These are phyloP conservation scores for Eupristina koningsbergeri DNA, from an alignment of 1,140 invertebrate genomes.

Conservation along the genomic window DNA sequence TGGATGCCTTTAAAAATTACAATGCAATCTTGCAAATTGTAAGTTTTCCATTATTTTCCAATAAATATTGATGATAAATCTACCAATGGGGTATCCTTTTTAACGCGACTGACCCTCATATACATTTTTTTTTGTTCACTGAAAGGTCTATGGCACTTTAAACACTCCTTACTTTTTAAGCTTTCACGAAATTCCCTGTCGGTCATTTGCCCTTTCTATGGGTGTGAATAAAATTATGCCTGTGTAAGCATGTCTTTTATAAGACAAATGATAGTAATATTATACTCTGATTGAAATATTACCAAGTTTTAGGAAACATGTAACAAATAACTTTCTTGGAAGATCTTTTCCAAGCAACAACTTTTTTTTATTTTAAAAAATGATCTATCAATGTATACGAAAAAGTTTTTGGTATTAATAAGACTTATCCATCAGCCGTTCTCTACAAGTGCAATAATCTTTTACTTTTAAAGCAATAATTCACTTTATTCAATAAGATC, in stretches of 20 bases:
- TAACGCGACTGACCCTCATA: background rate
- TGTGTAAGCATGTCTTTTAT: background rate
- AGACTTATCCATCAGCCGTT: background rate
- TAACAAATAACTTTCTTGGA: conserved; percentile 19
- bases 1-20: background rate
- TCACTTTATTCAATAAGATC: background rate
- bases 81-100: background rate
- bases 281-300: conserved; percentile 29
- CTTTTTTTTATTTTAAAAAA: conserved; percentile 18
- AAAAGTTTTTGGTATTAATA: conserved; percentile 8
- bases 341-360: background rate
- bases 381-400: conserved; percentile 19
- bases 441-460: background rate
- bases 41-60: background rate
- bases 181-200: conserved; percentile 16
- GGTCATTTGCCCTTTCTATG: conserved; percentile 14
- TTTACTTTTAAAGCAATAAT: background rate
- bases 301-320: background rate
- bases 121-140: background rate
- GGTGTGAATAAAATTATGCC: background rate
- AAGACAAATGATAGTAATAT: conserved; percentile 1
- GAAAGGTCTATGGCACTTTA: background rate
- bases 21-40: background rate
- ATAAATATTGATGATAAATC: background rate
- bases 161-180: background rate